Conservation (phyloP, 2,113 vertebrate species). For the Helogale parvula region DNA sequence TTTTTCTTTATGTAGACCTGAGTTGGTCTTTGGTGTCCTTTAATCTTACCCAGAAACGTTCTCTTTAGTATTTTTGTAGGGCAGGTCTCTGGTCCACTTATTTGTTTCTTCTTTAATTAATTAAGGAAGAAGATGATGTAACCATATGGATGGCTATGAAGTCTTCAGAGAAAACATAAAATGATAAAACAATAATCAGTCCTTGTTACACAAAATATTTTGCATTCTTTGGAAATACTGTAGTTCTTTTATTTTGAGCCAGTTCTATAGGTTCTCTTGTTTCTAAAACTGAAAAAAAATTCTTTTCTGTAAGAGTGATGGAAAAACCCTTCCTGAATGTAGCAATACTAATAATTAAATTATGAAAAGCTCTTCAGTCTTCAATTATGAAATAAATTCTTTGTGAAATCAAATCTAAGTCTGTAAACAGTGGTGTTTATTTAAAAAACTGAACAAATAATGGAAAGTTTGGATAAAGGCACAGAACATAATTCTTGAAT, state of each 20-base stretch:
- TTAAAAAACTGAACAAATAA: constrained; percentile 71
- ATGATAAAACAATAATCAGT: constrained; percentile 43
- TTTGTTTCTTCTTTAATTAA: constrained; percentile 26
- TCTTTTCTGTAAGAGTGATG: constrained; percentile 22
- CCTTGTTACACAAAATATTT: constrained; percentile 41
- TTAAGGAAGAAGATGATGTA: background rate
- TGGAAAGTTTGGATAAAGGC: constrained; percentile 68
- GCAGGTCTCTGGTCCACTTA: background rate
- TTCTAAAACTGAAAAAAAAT: constrained; percentile 56
- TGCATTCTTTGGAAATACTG: constrained; percentile 46
- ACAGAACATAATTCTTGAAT: constrained; percentile 66
- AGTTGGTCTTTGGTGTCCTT: background rate
- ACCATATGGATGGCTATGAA: background rate
- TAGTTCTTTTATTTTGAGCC: constrained; percentile 46
- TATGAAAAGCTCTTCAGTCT: constrained; percentile 71
- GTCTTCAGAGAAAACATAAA: constrained; percentile 34
- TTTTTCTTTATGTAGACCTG: background rate
- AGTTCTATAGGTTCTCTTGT: constrained; percentile 55
- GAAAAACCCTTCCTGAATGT: constrained; percentile 65
- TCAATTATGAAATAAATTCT: constrained; percentile 78
- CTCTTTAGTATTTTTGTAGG: background rate
- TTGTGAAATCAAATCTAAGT: constrained; percentile 71
- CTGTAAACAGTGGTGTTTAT: constrained; percentile 69
- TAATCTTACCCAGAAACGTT: background rate
- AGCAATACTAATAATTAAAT: constrained; percentile 77